phyloP scores from a whole-genome alignment of 2,797 vertebrate genomes.

The Cyclura pinguis region DNA sequence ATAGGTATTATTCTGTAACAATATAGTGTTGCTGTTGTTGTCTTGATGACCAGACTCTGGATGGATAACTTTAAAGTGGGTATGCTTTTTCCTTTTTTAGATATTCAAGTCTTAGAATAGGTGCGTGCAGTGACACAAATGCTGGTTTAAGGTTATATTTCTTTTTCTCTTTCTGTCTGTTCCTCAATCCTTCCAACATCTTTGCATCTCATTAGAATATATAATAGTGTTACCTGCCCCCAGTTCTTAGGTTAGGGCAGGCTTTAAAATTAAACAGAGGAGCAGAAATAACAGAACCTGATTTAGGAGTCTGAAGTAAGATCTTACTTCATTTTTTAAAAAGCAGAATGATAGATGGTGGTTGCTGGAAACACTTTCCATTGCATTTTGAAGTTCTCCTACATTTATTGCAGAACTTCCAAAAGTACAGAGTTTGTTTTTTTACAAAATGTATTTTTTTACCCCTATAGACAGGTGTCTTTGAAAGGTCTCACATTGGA shows the following conservation, averaged over 20 bases:
- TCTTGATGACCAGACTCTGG: no score
- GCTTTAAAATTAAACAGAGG: neutral
- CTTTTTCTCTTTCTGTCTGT: neutral
- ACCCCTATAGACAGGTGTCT: conserved; percentile 37
- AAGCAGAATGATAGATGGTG: neutral
- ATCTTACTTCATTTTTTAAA: neutral
- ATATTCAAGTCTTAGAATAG: no score
- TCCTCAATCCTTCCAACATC: neutral
- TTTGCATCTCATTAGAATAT: neutral
- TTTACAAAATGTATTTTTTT: neutral
- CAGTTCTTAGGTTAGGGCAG: neutral
- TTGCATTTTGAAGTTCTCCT: neutral
- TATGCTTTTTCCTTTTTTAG: no score
- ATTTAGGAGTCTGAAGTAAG: conserved; percentile 14
- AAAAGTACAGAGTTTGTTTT: neutral
- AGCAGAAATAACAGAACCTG: neutral
- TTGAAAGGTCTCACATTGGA: conserved; percentile 61
- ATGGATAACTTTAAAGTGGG: no score
- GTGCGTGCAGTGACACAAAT: no score
- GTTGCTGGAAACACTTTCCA: neutral
- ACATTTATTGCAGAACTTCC: neutral
- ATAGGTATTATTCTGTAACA: no score
- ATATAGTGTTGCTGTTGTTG: no score
- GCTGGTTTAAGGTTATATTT: no score
- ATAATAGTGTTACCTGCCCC: neutral